Evolutionary conservation across 2,888 invertebrate species (phyloP), one percentile per base, ranked within the genome.

Genomic region (Idaea biselata): DNA sequence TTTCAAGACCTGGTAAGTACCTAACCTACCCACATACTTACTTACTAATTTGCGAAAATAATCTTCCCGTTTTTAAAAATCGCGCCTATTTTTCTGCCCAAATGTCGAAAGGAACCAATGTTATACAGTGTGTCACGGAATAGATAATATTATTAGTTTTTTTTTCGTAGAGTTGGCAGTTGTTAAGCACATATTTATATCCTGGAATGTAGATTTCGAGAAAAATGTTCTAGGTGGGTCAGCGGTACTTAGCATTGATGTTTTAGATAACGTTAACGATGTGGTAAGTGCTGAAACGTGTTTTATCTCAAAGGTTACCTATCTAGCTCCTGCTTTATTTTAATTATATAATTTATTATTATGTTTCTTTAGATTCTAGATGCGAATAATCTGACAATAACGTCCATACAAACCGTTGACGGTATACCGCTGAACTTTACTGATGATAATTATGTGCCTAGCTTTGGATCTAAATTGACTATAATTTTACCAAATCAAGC

Each of bases 401-500:
- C 92, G 25, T 93, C 93, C 44, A 93, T 96, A 59, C 89, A 90
- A 71, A 93, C 95, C 70, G 85, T 89, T 62, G 92, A 93, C 73
- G 93, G 94, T 7, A 84, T 93, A 55, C 81, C 90, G 18, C 83
- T 96, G 55, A 86, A 93, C 60, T 96, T 93, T 82, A 91, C 83
- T 59, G 76, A 96, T 17, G 94, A 94, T 60, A 94, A 95, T 66
- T 86, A 93, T 58, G 89, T 95, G 18, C 89, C 91, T 16, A 95
- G 95, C 76, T 96, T 96, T 89, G 97, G 97, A 14, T 95, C 96
- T 5, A 96, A 96, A 86, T 84, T 97, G 65, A 95, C 94, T n/a
- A 93, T 97, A 63, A 89, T 93, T 65, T 82, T 97, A 66, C 96
- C 96, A 0, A 79, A 88, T 68, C 77, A 80, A 67, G 77, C 84